Conservation (phyloP, 2,113 vertebrate genomes). For the Neotoma lepida region DNA sequence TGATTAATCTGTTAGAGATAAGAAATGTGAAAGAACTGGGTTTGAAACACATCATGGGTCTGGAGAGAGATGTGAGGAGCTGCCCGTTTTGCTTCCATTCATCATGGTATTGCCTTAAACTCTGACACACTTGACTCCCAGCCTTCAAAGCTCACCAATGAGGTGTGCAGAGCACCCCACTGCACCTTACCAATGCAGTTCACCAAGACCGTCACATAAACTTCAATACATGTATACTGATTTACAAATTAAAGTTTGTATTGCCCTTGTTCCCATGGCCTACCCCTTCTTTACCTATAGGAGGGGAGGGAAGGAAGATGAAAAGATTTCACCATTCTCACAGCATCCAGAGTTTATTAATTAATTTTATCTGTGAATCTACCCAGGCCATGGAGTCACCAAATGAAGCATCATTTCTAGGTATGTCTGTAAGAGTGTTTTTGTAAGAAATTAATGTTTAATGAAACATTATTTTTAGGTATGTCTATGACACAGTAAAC, state of each 20-base stretch:
- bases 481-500: neutral
- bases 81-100: neutral
- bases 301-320: neutral
- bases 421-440: neutral
- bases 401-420: neutral
- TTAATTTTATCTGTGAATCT: neutral
- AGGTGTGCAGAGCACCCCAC: neutral
- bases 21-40: conserved; percentile 4
- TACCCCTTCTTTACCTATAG: neutral
- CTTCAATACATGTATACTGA: neutral
- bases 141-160: neutral
- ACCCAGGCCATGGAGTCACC: neutral
- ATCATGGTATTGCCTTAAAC: neutral
- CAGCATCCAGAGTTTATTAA: neutral
- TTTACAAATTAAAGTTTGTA: conserved; percentile 6
- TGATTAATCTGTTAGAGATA: neutral
- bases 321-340: neutral
- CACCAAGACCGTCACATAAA: neutral
- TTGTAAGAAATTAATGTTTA: neutral
- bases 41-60: neutral
- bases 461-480: neutral
- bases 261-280: neutral
- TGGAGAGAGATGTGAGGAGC: neutral
- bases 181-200: neutral
- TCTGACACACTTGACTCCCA: neutral